Evolutionary conservation across 2,888 invertebrate species (phyloP), one percentile per base, ranked within the genome.

Genomic region (Clitarchus hookeri): DNA sequence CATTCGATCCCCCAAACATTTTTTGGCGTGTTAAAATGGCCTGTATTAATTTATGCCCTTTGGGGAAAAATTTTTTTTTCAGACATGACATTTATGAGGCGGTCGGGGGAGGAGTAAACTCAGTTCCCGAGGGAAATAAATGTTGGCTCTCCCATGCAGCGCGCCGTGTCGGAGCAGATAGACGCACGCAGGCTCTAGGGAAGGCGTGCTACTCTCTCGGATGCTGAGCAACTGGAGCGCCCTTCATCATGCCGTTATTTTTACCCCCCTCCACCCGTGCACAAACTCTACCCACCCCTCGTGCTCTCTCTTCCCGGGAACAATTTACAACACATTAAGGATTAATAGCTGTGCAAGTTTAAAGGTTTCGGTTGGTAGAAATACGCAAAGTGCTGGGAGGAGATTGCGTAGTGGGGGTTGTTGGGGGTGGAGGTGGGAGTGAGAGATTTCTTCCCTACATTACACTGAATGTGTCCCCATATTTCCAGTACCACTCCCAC

Each of bases 261-360:
- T 65, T 65, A 65, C 23, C 8, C 65, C 65, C n/a, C 65, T 23
- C 65, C 65, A 12, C 23, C 65, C 65, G 11, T 19, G 11, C 19
- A 23, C 19, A 65, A 65, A 65, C 65, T 19, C 36, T 8, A 65
- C 19, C 65, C 65, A 65, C 0, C n/a, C 36, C 8, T 65, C 65
- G 53, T 16, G 65, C 65, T 65, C 65, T 11, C 65, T 65, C 65
- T 65, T 65, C 65, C 65, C 65, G 65, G 65, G 65, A 65, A 65
- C 65, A 65, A 65, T 65, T 65, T 65, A 65, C 65, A 65, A 65
- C 65, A 65, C 65, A 65, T 65, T 65, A 65, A 65, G 65, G 65
- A 65, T 65, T 65, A 65, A 65, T 65, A 65, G 65, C 65, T 65
- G 65, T 65, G 65, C 65, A 23, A 65, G 65, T 65, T 65, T 65